These are phyloP conservation scores for Callopanchax toddi DNA, from an alignment of 2,113 vertebrate species.

Conservation along the genomic window DNA sequence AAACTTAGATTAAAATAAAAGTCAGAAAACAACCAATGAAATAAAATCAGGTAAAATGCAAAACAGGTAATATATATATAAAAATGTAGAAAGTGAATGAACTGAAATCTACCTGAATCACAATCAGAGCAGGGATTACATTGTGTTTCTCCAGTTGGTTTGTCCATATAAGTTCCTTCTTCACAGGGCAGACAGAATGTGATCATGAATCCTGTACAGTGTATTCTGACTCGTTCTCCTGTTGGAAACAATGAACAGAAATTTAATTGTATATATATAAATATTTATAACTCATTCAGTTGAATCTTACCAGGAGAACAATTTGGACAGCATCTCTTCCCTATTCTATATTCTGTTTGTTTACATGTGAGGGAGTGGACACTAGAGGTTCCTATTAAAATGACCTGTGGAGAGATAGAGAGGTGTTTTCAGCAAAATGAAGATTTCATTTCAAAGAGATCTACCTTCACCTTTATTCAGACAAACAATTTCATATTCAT, in stretches of 20 bases:
- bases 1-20: no score
- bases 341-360: background rate
- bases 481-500: no score
- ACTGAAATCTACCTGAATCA: background rate
- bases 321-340: background rate
- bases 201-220: background rate
- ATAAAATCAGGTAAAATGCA: no score
- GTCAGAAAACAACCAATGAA: no score
- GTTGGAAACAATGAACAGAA: background rate
- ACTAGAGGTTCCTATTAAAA: background rate
- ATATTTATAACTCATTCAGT: no score
- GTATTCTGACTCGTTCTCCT: slow-evolving; percentile 15
- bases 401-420: background rate
- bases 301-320: background rate
- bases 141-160: background rate
- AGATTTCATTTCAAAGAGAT: no score
- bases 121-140: slow-evolving; percentile 9
- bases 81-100: no score
- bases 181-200: slow-evolving; percentile 20
- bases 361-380: background rate
- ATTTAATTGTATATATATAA: no score
- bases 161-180: background rate
- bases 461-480: no score
- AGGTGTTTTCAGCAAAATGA: no score
- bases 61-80: no score